Base-by-base conservation (phyloP, 2,888 invertebrate genomes). In the Acronicta leporina region DNA sequence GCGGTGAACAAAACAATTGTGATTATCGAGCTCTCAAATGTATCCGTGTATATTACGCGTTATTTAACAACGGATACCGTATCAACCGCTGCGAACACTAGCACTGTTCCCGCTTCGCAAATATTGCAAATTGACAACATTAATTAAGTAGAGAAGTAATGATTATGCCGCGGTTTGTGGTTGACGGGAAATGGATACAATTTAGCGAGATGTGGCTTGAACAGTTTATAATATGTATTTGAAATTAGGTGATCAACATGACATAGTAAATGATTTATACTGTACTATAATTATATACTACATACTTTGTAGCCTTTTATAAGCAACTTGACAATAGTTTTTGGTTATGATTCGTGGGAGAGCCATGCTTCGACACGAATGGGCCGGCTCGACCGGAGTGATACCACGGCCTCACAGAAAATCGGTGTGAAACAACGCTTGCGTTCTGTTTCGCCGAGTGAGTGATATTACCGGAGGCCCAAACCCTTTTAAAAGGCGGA, bases 61-160 rank as follows among this genome's bases (percentile, higher is more conserved):
- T 44, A 41, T 56, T 51, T 52, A 46, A 49, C 25, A 2, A 20
- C 40, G 14, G 25, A 14, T 38, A 11, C 43, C 35, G 35, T 47
- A 53, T 44, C 16, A 43, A 59, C 65, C 48, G 42, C 42, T 51
- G 57, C 48, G 48, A 42, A 54, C 52, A 55, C 45, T 43, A 30
- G 15, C n/a, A 57, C 47, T 63, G 48, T 55, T 50, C 55, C 20
- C 41, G 53, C 15, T 53, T 20, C 20, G 57, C 70, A 73, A 74
- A 74, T 63, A 74, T 57, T 43, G 56, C 50, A 63, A 63, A 74
- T 63, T 74, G 68, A 53, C 75, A 53, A 56, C 71, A 52, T 74
- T 73, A 53, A 73, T 71, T 57, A 68, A 68, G 63, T 58, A 50
- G 42, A n/a, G 47, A 27, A 53, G 49, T 56, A 71, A 71, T 57